Conservation (phyloP, 2,888 invertebrate genomes). For the Eugnorisma glareosa region DNA sequence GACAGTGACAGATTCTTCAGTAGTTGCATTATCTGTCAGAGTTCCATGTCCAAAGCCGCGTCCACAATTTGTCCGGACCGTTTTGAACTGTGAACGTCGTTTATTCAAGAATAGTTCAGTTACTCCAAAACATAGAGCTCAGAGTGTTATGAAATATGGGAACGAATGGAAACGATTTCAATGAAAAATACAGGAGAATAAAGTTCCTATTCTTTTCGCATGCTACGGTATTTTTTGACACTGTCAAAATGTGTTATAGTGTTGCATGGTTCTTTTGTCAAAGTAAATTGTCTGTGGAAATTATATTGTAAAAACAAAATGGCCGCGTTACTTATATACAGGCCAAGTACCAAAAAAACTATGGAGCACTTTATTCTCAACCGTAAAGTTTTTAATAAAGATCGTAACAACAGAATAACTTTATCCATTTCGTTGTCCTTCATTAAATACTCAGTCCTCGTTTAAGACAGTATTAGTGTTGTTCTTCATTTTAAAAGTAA, state of each 20-base stretch:
- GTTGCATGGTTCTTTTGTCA: background rate
- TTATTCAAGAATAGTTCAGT: background rate
- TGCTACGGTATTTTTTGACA: background rate
- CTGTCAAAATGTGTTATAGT: background rate
- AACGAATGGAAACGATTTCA: background rate
- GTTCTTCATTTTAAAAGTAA: constrained; percentile 14
- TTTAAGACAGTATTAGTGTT: constrained; percentile 15
- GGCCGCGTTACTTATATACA: background rate
- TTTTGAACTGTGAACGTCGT: background rate
- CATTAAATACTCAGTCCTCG: constrained; percentile 15
- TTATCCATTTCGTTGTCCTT: constrained; percentile 15
- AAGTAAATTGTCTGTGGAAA: too few species aligned
- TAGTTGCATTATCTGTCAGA: background rate
- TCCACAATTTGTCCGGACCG: background rate
- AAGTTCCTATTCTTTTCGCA: background rate
- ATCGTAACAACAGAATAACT: background rate
- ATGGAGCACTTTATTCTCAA: background rate
- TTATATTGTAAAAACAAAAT: background rate
- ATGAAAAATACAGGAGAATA: background rate
- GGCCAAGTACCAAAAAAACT: background rate
- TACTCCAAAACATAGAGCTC: background rate
- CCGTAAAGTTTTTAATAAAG: constrained; percentile 10
- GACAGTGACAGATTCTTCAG: background rate
- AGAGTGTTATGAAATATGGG: background rate
- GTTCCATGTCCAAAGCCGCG: background rate